phyloP scores from a whole-genome alignment of 2,113 vertebrate species.

The Cebus imitator region DNA sequence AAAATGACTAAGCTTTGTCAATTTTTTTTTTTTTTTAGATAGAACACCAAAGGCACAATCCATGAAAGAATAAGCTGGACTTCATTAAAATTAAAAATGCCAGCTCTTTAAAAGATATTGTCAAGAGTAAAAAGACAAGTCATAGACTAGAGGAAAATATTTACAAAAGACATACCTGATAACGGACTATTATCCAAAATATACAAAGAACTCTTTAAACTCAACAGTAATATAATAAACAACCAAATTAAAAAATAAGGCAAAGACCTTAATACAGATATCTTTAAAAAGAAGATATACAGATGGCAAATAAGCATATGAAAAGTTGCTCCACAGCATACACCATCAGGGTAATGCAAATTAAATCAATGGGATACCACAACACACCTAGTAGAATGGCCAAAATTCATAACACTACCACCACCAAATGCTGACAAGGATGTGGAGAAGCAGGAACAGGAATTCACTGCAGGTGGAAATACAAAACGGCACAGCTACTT shows the following conservation, averaged over 20 bases:
- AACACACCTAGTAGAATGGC: neutral
- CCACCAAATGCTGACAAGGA: neutral
- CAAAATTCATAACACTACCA: neutral
- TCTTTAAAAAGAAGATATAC: neutral
- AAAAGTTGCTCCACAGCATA: neutral
- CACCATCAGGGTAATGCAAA: neutral
- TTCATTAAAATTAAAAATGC: neutral
- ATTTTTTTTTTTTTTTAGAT: neutral
- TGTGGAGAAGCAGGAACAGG: neutral
- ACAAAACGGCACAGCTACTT: neutral
- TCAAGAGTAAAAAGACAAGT: neutral
- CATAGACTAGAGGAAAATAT: neutral
- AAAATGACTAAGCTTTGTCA: neutral
- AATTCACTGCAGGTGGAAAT: neutral
- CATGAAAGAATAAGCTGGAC: neutral
- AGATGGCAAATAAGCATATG: neutral
- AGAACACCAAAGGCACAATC: neutral
- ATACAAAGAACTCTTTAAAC: neutral
- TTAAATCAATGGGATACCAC: neutral
- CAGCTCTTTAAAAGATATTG: neutral
- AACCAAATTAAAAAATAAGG: neutral
- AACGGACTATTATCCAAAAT: neutral
- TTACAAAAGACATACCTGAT: neutral
- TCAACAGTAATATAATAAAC: neutral
- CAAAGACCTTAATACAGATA: neutral